Conservation (phyloP, 37 sponge, comb jelly and placozoan genomes). For the Chondrilla cf. caribensis region DNA sequence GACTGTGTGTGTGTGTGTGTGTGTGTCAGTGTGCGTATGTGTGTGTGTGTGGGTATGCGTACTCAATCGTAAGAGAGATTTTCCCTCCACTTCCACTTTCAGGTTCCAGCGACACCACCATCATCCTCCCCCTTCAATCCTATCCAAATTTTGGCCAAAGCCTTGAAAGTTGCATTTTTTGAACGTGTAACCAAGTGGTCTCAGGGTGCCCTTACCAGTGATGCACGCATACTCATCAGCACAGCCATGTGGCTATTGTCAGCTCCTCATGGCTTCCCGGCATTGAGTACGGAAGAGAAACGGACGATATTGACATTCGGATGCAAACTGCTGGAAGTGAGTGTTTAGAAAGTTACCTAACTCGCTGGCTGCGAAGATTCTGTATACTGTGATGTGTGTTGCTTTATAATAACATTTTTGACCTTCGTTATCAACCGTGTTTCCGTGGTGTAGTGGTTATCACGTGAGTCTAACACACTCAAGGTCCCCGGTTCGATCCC, state of each 20-base stretch:
- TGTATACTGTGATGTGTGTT: too few species aligned
- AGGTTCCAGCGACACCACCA: constrained; percentile 13
- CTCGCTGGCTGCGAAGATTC: too few species aligned
- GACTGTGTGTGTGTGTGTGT: too few species aligned
- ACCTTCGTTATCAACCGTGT: background rate
- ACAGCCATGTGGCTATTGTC: background rate
- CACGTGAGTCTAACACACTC: constrained; percentile 31
- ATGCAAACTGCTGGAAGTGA: background rate
- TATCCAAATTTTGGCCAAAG: background rate
- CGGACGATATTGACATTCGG: background rate
- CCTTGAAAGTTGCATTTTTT: background rate
- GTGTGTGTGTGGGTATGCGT: constrained; percentile 20
- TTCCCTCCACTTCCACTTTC: background rate
- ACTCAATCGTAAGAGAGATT: background rate
- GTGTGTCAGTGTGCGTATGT: background rate
- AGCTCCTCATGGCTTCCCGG: constrained; percentile 15
- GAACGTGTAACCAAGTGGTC: background rate
- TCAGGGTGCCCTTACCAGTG: background rate
- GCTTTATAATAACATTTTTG: too few species aligned
- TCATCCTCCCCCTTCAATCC: background rate
- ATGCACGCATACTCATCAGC: background rate
- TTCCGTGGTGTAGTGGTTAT: constrained; percentile 33
- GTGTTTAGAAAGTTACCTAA: too few species aligned
- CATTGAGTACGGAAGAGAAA: background rate
- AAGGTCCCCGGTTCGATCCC: constrained; percentile 38